Percentiles rank a stretch among this genome's conserved stretches.
These are phyloP conservation scores for Garrulus glandarius DNA, from an alignment of 2,797 vertebrate species.

Conservation along the genomic window DNA sequence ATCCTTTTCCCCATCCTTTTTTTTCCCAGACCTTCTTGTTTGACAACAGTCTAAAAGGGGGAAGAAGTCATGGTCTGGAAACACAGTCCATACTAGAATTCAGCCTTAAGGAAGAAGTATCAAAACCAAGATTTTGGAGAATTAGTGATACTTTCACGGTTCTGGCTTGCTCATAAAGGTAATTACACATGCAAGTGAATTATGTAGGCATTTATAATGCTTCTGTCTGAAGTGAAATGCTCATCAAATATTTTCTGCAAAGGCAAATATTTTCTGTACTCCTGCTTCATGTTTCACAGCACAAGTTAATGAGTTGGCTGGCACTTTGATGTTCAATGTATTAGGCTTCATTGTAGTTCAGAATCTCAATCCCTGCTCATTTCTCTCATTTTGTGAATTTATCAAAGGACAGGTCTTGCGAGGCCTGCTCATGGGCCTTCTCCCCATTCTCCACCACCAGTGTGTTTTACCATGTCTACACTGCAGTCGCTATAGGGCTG, in stretches of 20 bases:
- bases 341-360: neutral
- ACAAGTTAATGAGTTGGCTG: slow-evolving; percentile 21
- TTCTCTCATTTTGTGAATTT: neutral
- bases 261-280: slow-evolving; percentile 11
- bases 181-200: neutral
- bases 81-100: neutral
- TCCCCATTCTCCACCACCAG: neutral
- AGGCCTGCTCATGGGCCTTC: neutral
- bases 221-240: neutral
- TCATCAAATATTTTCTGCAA: slow-evolving; percentile 19
- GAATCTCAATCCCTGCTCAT: neutral
- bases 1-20: neutral
- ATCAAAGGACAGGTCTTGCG: neutral
- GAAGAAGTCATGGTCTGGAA: neutral
- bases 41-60: rapidly evolving
- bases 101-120: neutral
- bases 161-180: neutral
- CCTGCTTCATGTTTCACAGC: neutral
- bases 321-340: slow-evolving; percentile 3
- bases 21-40: neutral
- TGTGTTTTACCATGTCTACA: neutral
- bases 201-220: neutral
- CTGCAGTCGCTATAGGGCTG: neutral
- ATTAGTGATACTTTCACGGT: neutral
- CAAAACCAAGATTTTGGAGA: neutral